Conservation (phyloP, 2,888 invertebrate species). For the Odiellus spinosus region DNA sequence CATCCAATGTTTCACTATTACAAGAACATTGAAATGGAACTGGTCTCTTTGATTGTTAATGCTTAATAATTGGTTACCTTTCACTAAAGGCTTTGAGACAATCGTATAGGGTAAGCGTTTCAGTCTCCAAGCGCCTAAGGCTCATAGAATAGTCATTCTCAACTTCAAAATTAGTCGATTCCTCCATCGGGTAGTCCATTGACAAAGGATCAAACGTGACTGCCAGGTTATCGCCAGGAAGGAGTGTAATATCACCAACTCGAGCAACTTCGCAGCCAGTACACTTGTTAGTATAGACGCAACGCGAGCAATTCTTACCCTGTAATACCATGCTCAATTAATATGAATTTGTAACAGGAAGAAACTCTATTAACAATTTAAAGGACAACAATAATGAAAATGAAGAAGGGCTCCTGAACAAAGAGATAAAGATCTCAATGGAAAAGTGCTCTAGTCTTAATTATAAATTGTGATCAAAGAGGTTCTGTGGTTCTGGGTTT, state of each 20-base stretch:
- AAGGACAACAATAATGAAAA: not conserved
- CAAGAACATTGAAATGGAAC: too few species aligned
- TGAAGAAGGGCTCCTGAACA: not conserved
- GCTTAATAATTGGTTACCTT: conserved; percentile 31
- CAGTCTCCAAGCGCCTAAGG: conserved; percentile 32
- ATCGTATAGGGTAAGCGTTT: conserved; percentile 41
- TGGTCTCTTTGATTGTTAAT: too few species aligned
- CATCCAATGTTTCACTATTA: conserved; percentile 45
- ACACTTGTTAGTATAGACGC: conserved; percentile 40
- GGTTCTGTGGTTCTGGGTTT: too few species aligned
- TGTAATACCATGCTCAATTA: conserved; percentile 20
- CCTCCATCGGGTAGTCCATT: too few species aligned
- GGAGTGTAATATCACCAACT: conserved; percentile 34
- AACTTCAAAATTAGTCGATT: conserved; percentile 25
- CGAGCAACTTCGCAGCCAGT: conserved; percentile 38
- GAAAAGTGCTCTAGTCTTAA: too few species aligned
- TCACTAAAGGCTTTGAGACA: conserved; percentile 46
- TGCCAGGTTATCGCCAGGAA: conserved; percentile 39
- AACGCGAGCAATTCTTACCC: conserved; percentile 43
- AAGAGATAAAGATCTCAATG: too few species aligned
- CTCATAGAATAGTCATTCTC: conserved; percentile 37
- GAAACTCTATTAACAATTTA: not conserved
- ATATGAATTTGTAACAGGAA: not conserved
- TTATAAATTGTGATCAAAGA: too few species aligned
- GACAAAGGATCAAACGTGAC: conserved; percentile 29